These are phyloP conservation scores for Anastatus disparis DNA, from an alignment of 1,140 invertebrate genomes.

Conservation along the genomic window DNA sequence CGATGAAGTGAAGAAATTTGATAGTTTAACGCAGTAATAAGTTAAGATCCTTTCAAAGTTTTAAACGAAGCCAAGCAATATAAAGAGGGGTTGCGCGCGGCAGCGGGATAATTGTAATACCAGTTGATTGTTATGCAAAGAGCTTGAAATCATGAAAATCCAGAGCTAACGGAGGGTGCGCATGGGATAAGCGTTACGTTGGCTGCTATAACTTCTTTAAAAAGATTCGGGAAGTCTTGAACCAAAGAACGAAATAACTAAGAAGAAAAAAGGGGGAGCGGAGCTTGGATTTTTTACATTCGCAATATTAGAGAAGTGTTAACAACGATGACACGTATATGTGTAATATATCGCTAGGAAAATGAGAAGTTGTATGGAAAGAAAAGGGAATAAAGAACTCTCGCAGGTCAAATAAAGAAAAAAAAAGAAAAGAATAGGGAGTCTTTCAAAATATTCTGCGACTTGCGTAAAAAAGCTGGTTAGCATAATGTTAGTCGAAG, in stretches of 20 bases:
- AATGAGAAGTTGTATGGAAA: background rate
- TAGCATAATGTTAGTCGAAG: slow-evolving; percentile 60
- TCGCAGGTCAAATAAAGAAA: too few relatives aligned
- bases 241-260: slow-evolving; percentile 47
- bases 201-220: slow-evolving; percentile 7
- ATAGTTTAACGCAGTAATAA: background rate
- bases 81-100: background rate
- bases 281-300: slow-evolving; percentile 14
- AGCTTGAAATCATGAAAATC: background rate
- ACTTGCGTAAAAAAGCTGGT: slow-evolving; percentile 47
- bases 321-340: background rate
- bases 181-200: background rate
- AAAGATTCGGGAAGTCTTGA: slow-evolving; percentile 20
- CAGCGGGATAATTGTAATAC: slow-evolving; percentile 34
- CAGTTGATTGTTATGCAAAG: slow-evolving; percentile 19
- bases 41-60: slow-evolving; percentile 6
- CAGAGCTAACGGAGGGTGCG: background rate
- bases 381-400: too few relatives aligned
- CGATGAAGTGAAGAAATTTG: background rate
- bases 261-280: slow-evolving; percentile 34
- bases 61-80: background rate
- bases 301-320: slow-evolving; percentile 1
- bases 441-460: slow-evolving; percentile 56
- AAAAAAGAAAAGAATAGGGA: too few relatives aligned
- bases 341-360: slow-evolving; percentile 2